Percentiles rank a stretch among this genome's conserved stretches.
Evolutionary conservation across 2,797 vertebrate species (phyloP).

Genomic region (Chelmon rostratus): DNA sequence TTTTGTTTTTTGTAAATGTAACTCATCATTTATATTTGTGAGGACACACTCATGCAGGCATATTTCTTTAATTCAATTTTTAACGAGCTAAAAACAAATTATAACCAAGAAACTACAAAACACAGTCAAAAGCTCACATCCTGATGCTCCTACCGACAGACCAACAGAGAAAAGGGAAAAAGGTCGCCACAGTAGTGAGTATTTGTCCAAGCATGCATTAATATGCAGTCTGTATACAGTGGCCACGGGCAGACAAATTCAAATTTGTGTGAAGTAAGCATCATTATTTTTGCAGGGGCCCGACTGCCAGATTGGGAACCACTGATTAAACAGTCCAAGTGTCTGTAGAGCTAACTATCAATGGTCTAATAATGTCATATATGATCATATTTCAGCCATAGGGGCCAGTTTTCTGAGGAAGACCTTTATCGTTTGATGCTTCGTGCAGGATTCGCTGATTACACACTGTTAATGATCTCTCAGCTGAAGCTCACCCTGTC

Average conservation of each 20-base stretch:
- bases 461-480: neutral
- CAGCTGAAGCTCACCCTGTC: neutral
- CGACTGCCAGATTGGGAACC: neutral
- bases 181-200: neutral
- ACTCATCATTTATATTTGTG: neutral
- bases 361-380: neutral
- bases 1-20: neutral
- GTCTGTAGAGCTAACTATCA: neutral
- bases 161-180: neutral
- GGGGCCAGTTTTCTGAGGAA: neutral
- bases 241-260: too few species aligned
- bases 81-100: neutral
- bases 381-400: neutral
- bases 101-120: neutral
- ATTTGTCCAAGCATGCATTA: too few species aligned
- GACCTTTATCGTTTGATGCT: neutral
- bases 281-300: neutral
- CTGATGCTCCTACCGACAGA: neutral
- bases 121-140: neutral
- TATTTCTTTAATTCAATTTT: neutral
- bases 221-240: too few species aligned
- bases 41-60: neutral
- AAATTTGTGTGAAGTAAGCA: too few species aligned
- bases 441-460: neutral
- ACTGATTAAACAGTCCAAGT: neutral